Base-by-base conservation (phyloP, 64 coral and sea anemone genomes). In the Cladopsammia gracilis region DNA sequence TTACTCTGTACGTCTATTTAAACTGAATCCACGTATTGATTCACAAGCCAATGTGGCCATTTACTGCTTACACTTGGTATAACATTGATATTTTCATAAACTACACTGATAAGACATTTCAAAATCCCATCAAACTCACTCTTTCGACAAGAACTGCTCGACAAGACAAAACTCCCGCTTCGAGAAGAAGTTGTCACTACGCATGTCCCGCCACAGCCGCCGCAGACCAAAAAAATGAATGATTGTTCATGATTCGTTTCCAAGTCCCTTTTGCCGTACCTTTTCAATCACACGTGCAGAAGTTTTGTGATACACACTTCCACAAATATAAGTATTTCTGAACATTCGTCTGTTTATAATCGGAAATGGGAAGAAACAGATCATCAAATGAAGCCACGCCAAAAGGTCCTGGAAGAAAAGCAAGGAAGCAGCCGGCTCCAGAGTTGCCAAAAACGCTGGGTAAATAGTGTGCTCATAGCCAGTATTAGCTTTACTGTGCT, bases 381-480 rank as follows among this genome's bases (percentile, higher is more conserved):
- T 45, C 57, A 44, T 78, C 80, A 25, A 70, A 42, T 82, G 66
- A 91, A 44, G 64, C 20, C n/a, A 72, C 50, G 45, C 75, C 68
- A 60, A 77, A 71, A 60, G 89, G 89, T 73, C 89, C 89, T 46
- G 89, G 89, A 6, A 91, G 80, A 34, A 91, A 83, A 74, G 76
- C 89, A 83, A 91, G 58, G 65, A 83, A 83, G 48, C 89, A 91
- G 49, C 48, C 62, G 43, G 77, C 77, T 15, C 89, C 89, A 48
- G 77, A 91, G 58, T 56, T 91, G 22, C 80, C 80, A 62, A 84
- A 58, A 88, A 13, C 14, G 7, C 12, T 72, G 2, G 69, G 71
- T 72, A 62, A 84, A 20, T 20, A 64, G 1, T 56, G 77, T 58
- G 3, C 3, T 11, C 8, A 1, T 25, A 24, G 26, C 15, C 10